Percentiles rank a stretch among this genome's conserved stretches.
These are phyloP conservation scores for Gallirallus australis DNA, from an alignment of 2,797 vertebrate genomes.

Conservation along the genomic window DNA sequence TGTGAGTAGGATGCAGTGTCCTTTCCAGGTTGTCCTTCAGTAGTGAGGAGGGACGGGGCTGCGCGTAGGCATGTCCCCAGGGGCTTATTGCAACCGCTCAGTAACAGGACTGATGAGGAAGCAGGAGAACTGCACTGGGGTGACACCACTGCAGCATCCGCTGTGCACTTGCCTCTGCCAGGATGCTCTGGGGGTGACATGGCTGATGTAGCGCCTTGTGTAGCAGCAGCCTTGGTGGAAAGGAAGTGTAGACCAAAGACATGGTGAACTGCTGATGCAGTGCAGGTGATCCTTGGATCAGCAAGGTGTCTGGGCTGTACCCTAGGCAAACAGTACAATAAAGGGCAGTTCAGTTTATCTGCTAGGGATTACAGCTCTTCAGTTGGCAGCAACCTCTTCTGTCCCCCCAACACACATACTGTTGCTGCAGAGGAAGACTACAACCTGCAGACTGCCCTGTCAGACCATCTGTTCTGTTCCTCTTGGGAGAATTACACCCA, in stretches of 20 bases:
- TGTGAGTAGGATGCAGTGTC: not conserved
- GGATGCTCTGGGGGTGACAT: not conserved
- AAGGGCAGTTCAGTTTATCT: not conserved
- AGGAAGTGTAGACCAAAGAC: not conserved
- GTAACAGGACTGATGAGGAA: not conserved
- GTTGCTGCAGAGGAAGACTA: not conserved
- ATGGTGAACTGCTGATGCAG: not conserved
- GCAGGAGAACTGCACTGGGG: not conserved
- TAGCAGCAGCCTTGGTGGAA: not conserved
- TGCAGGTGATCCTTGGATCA: not conserved
- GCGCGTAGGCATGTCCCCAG: not conserved
- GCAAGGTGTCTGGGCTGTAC: not conserved
- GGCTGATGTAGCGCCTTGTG: accelerated
- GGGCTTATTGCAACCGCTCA: accelerated
- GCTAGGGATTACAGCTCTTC: not conserved
- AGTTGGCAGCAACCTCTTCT: not conserved
- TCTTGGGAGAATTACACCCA: not conserved
- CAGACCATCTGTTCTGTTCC: not conserved
- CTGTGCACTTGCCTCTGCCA: not conserved
- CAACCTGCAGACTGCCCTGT: not conserved
- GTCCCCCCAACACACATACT: too few species aligned
- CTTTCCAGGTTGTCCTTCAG: conserved; percentile 23
- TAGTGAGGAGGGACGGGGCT: not conserved
- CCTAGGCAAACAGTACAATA: not conserved
- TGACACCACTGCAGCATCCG: not conserved